phyloP scores from a whole-genome alignment of 2,888 invertebrate species.

The Stictocephala bisonia region DNA sequence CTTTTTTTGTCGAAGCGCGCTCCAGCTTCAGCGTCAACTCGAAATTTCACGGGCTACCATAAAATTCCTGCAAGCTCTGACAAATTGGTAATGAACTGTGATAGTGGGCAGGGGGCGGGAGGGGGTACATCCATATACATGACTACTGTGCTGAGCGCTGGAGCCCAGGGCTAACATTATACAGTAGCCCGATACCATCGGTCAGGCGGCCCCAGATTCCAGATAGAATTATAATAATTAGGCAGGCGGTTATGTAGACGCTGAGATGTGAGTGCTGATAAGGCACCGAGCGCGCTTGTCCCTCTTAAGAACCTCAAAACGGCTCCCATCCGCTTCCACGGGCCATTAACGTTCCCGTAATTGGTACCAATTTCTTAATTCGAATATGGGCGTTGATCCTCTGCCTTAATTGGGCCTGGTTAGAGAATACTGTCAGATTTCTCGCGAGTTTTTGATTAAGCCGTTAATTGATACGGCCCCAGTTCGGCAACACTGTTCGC shows the following conservation, averaged over 20 bases:
- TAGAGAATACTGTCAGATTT: conserved; percentile 20
- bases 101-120: background rate
- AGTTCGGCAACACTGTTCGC: no score
- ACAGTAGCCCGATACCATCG: conserved; percentile 38
- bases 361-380: conserved; percentile 39
- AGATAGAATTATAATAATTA: conserved; percentile 40
- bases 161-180: conserved; percentile 12
- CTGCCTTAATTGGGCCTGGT: conserved; percentile 9
- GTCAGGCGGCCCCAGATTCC: conserved; percentile 31
- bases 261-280: background rate
- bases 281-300: background rate
- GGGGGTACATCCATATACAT: conserved; percentile 31
- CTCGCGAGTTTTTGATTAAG: conserved; percentile 4
- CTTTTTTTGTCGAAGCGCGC: no score
- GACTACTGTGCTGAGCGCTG: conserved; percentile 28
- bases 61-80: conserved; percentile 16
- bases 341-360: conserved; percentile 32
- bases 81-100: conserved; percentile 35
- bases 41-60: background rate
- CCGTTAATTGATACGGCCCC: no score
- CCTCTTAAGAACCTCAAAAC: no score
- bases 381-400: background rate
- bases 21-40: no score
- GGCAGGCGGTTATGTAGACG: conserved; percentile 28
- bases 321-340: conserved; percentile 10